Percentiles rank a stretch among this genome's conserved stretches.
Evolutionary conservation across 2,113 vertebrate genomes (phyloP).

Genomic region (Athene cunicularia): DNA sequence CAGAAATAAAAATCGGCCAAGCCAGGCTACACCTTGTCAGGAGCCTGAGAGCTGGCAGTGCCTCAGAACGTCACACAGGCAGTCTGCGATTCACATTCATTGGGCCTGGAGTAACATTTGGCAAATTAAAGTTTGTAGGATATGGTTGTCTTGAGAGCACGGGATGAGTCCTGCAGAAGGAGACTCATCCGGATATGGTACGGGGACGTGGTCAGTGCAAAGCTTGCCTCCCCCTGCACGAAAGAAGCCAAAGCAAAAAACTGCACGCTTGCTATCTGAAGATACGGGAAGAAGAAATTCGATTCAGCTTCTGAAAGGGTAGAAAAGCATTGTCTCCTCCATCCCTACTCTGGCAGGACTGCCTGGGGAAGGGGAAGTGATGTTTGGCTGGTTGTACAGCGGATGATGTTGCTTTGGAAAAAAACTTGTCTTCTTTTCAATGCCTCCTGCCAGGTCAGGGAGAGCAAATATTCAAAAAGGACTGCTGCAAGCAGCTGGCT

Average conservation of each 20-base stretch:
- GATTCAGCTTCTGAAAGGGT: background rate
- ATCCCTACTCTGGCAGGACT: background rate
- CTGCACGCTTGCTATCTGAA: background rate
- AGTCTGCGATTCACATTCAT: background rate
- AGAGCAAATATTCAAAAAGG: background rate
- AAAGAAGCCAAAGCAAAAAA: background rate
- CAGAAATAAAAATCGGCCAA: background rate
- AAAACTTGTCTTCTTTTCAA: background rate
- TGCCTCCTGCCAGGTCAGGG: background rate
- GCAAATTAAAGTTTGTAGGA: background rate
- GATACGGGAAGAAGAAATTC: background rate
- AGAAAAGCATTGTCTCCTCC: background rate
- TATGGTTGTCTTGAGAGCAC: background rate
- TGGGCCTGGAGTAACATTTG: background rate
- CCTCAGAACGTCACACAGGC: background rate
- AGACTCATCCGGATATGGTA: background rate
- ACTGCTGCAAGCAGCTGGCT: background rate
- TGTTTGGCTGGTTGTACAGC: background rate
- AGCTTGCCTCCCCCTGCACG: background rate
- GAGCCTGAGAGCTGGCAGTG: background rate
- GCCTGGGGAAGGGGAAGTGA: background rate
- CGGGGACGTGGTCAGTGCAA: accelerated
- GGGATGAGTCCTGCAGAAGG: accelerated
- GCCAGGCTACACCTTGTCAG: background rate
- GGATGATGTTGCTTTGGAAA: background rate